Conservation (phyloP, 2,113 vertebrate genomes). For the Tringa solitaria region DNA sequence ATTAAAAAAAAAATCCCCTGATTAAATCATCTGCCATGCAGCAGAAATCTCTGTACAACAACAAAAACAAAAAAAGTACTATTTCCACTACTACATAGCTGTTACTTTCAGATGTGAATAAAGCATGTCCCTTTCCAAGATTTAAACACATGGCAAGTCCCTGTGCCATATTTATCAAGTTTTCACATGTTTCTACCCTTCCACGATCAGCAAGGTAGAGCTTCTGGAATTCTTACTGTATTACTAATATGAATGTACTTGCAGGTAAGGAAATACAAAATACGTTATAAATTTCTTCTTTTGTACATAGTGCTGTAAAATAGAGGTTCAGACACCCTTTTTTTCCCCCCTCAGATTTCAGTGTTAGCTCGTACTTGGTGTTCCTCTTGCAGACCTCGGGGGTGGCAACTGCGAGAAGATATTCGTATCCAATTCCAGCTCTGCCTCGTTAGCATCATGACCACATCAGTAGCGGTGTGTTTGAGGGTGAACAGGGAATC, state of each 20-base stretch:
- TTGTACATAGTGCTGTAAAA: neutral
- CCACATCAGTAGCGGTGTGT: rapidly evolving
- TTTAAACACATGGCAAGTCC: neutral
- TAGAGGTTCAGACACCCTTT: neutral
- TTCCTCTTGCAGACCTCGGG: neutral
- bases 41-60: neutral
- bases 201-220: neutral
- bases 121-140: constrained; percentile 6
- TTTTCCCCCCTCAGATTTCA: neutral
- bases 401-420: neutral
- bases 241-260: neutral
- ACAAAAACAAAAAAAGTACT: neutral
- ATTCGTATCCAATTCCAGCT: neutral
- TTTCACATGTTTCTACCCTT: neutral
- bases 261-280: neutral
- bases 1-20: neutral
- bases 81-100: neutral
- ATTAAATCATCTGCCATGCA: neutral
- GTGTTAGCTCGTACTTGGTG: neutral
- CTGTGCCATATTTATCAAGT: neutral
- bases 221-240: neutral
- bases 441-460: neutral
- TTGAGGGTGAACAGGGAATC: neutral
- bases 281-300: rapidly evolving
- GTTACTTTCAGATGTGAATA: neutral